These are phyloP conservation scores for Chrysolina oricalcia DNA, from an alignment of 2,888 invertebrate species.

Conservation along the genomic window DNA sequence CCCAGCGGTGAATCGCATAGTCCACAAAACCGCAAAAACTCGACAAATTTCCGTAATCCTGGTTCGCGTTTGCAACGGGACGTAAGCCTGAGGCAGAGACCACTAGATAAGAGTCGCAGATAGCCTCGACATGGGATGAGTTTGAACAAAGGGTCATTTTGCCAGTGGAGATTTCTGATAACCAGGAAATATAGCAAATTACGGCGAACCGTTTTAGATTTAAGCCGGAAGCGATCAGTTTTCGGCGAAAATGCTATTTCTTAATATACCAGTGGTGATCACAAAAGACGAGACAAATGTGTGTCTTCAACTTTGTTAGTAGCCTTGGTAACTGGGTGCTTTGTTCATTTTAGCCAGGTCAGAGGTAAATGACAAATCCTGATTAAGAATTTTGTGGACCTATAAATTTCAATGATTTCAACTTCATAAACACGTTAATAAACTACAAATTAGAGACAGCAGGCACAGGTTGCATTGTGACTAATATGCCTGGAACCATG, in stretches of 20 bases:
- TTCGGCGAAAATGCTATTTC: constrained; percentile 15
- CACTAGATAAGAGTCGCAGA: constrained; percentile 25
- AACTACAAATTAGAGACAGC: too few species aligned
- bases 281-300: background rate
- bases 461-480: too few species aligned
- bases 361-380: too few species aligned
- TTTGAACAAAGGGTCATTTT: constrained; percentile 48
- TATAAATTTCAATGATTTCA: too few species aligned
- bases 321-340: too few species aligned
- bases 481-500: too few species aligned
- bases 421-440: too few species aligned
- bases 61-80: constrained; percentile 33
- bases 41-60: constrained; percentile 41
- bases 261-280: background rate
- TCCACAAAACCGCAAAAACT: constrained; percentile 41
- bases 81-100: constrained; percentile 12
- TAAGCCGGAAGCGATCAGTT: constrained; percentile 9
- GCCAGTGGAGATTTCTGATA: constrained; percentile 44
- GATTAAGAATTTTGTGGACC: too few species aligned
- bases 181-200: constrained; percentile 19
- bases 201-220: constrained; percentile 10
- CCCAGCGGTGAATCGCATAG: constrained; percentile 18
- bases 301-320: too few species aligned
- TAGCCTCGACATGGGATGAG: constrained; percentile 39
- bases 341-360: too few species aligned